Evolutionary conservation across 2,797 vertebrate species (phyloP).

Genomic region (Lepus oiostolus): DNA sequence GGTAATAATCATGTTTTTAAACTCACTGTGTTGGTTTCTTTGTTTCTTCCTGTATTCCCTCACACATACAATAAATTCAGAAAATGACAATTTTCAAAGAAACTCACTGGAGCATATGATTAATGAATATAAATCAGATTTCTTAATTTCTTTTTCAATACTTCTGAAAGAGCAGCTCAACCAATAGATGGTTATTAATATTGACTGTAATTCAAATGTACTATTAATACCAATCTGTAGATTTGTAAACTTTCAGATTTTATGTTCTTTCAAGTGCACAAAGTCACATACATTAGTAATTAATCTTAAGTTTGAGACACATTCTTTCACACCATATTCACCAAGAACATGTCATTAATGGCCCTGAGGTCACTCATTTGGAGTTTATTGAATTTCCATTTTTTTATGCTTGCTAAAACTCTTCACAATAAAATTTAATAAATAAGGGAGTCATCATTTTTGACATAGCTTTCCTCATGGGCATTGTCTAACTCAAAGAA

Average conservation of each 20-base stretch:
- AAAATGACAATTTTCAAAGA: background rate
- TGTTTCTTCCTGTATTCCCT: background rate
- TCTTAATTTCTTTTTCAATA: background rate
- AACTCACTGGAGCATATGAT: background rate
- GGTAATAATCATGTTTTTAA: background rate
- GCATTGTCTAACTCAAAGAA: too few species aligned
- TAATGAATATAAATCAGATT: background rate
- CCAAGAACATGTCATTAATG: background rate
- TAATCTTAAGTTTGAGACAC: background rate
- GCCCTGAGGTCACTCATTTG: background rate
- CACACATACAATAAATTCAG: background rate
- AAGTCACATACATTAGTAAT: background rate
- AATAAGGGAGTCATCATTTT: too few species aligned
- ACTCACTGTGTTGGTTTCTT: background rate
- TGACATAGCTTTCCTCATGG: too few species aligned
- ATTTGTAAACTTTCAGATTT: background rate
- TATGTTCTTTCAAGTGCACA: background rate
- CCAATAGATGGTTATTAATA: background rate
- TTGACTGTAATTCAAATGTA: background rate
- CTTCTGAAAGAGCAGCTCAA: background rate
- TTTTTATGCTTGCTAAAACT: background rate
- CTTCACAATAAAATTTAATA: background rate
- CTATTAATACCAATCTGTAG: background rate
- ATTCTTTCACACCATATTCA: background rate
- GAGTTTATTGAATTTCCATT: background rate